Evolutionary conservation across 2,797 vertebrate species (phyloP).

Genomic region (Malacoraja senta): DNA sequence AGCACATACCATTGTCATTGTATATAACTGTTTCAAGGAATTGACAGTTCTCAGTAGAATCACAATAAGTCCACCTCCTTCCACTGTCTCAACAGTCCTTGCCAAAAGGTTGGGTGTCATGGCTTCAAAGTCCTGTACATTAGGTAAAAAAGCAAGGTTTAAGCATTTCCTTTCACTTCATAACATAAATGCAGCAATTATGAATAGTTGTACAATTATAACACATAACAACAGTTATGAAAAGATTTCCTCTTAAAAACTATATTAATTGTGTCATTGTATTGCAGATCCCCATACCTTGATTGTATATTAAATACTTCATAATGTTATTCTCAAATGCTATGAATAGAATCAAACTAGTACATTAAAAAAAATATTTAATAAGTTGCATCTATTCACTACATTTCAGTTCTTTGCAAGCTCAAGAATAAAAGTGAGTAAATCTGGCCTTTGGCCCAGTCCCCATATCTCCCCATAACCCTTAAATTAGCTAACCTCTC

Average conservation of each 20-base stretch:
- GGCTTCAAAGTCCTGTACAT: slow-evolving; percentile 85
- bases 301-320: neutral
- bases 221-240: neutral
- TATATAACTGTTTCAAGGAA: slow-evolving; percentile 92
- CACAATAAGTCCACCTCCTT: slow-evolving; percentile 87
- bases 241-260: neutral
- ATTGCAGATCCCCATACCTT: neutral
- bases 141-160: neutral
- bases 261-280: neutral
- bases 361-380: neutral
- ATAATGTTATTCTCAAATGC: neutral
- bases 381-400: neutral
- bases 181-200: neutral
- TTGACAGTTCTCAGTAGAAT: slow-evolving; percentile 87
- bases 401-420: neutral
- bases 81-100: slow-evolving; percentile 88
- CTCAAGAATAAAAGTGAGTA: neutral
- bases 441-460: neutral
- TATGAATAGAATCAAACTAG: neutral
- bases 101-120: slow-evolving; percentile 89
- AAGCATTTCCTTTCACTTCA: neutral
- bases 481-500: neutral
- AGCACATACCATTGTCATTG: slow-evolving; percentile 82
- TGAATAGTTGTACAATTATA: neutral
- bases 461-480: neutral